A percentile compares a stretch with the other conserved stretches of the same genome.
These are phyloP conservation scores for Diadema setosum DNA, from an alignment of 35 echinoderm and acorn worm species.

Conservation along the genomic window DNA sequence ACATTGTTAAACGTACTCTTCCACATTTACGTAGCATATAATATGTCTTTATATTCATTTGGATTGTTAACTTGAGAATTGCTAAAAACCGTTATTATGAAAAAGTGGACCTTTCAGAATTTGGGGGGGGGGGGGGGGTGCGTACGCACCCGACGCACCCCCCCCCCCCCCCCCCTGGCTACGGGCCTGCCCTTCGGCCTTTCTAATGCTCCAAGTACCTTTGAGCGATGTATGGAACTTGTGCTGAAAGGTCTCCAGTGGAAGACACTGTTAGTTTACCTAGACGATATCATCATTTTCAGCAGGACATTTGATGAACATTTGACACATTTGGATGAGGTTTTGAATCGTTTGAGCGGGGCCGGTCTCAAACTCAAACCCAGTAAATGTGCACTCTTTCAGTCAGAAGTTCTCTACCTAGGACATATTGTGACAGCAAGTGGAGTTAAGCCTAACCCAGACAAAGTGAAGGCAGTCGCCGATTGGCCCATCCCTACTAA, in stretches of 20 bases:
- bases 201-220: too few species aligned
- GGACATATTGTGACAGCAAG: constrained; percentile 60
- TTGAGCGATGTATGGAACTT: too few species aligned
- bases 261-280: background rate
- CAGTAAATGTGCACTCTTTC: constrained; percentile 53
- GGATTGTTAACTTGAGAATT: too few species aligned
- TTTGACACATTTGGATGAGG: background rate
- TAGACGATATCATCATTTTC: background rate
- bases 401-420: constrained; percentile 61
- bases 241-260: background rate
- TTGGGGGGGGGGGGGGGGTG: too few species aligned
- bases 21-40: too few species aligned
- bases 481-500: constrained; percentile 24
- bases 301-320: background rate
- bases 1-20: too few species aligned
- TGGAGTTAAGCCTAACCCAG: constrained; percentile 50
- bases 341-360: background rate
- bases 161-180: too few species aligned
- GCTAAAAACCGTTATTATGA: too few species aligned
- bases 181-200: too few species aligned
- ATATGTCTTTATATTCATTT: too few species aligned
- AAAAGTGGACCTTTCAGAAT: too few species aligned
- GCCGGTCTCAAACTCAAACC: constrained; percentile 62
- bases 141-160: too few species aligned
- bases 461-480: constrained; percentile 48